phyloP scores from a whole-genome alignment of 2,113 vertebrate genomes.

The Protobothrops mucrosquamatus region DNA sequence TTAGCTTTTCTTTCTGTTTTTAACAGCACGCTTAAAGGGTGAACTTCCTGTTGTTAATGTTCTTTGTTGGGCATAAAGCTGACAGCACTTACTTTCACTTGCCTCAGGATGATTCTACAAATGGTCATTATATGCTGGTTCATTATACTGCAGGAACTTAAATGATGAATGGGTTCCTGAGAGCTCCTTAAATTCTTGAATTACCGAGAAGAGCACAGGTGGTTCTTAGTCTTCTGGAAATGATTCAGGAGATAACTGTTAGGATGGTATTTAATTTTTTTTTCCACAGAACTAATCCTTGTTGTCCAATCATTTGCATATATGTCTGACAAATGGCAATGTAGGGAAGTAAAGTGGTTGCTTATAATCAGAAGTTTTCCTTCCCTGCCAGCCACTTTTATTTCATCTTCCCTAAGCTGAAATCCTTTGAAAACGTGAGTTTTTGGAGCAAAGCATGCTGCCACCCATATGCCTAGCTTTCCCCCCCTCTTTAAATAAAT shows the following conservation, averaged over 20 bases:
- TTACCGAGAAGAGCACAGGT: constrained; percentile 72
- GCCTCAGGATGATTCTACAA: constrained; percentile 47
- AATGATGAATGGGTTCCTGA: constrained; percentile 37
- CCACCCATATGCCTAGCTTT: constrained; percentile 37
- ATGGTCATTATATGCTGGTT: constrained; percentile 44
- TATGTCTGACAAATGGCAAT: constrained; percentile 70
- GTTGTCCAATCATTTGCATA: constrained; percentile 64
- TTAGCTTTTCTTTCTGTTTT: constrained; percentile 27
- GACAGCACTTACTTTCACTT: constrained; percentile 46
- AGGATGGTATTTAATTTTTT: constrained; percentile 64
- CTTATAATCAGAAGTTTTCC: constrained; percentile 65
- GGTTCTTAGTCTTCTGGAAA: constrained; percentile 66
- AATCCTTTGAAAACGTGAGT: constrained; percentile 58
- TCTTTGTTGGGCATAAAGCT: constrained; percentile 46
- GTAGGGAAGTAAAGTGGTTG: constrained; percentile 67
- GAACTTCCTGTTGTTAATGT: constrained; percentile 51
- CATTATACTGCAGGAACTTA: constrained; percentile 51
- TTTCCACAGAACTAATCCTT: constrained; percentile 58
- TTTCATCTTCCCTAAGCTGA: constrained; percentile 47
- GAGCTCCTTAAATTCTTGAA: constrained; percentile 64
- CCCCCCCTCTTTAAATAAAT: constrained; percentile 17
- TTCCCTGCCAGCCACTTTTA: not conserved
- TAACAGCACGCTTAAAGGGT: constrained; percentile 24
- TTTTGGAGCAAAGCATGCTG: constrained; percentile 55
- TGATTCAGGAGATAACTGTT: constrained; percentile 69